Percentiles rank a stretch among this genome's conserved stretches.
Evolutionary conservation across 2,113 vertebrate species (phyloP).

Genomic region (Sialia sialis): DNA sequence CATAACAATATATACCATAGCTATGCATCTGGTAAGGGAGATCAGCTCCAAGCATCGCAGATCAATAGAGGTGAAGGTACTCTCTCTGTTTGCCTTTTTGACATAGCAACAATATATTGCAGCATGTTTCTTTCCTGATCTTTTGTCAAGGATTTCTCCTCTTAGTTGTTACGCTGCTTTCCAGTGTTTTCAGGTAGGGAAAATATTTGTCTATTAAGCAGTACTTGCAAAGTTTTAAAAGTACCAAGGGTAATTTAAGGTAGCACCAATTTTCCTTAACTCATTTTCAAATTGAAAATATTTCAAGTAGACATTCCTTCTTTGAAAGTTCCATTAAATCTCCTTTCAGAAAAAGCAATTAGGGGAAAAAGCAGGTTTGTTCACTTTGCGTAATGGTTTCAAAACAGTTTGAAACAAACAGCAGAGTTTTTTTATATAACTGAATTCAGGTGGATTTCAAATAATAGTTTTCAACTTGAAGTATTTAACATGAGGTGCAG

Average conservation of each 20-base stretch:
- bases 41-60: neutral
- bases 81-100: neutral
- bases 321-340: neutral
- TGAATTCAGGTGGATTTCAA: neutral
- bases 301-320: neutral
- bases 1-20: rapidly evolving
- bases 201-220: neutral
- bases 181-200: neutral
- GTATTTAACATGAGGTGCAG: neutral
- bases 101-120: too few species aligned
- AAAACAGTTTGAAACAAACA: neutral
- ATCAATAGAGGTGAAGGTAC: rapidly evolving
- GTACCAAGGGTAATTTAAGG: neutral
- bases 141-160: neutral
- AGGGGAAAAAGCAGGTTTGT: neutral
- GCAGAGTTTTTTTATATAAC: neutral
- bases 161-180: neutral
- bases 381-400: neutral
- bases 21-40: rapidly evolving
- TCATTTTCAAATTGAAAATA: neutral
- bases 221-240: neutral
- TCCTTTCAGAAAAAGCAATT: neutral
- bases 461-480: neutral
- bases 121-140: neutral
- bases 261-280: neutral